Base-by-base conservation (phyloP, 2,797 vertebrate genomes). In the Sibirionetta formosa region DNA sequence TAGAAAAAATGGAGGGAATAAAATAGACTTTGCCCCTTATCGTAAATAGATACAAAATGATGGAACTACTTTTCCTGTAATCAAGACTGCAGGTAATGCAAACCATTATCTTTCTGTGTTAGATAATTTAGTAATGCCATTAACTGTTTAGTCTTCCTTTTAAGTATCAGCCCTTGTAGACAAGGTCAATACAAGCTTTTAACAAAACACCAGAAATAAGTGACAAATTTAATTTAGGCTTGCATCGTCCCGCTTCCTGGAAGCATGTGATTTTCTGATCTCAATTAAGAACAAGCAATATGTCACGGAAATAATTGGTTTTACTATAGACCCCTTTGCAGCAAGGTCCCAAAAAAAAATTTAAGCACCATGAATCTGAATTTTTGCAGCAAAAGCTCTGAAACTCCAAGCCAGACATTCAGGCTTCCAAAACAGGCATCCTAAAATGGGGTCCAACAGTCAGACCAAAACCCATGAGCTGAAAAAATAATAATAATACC, bases 121-220 rank as follows among this genome's bases (percentile, higher is more conserved):
- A 93, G 58, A 44, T 88, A 94, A 88, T 88, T 86, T 60, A 86
- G 82, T 75, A 95, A 79, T 76, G 23, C 20, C 83, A 84, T 93
- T 95, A 92, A 85, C 48, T 82, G 27, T 72, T 95, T 76, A 14
- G 26, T 58, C 79, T 93, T 86, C 63, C 42, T 61, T 91, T 86
- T 92, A 79, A 88, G 73, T 69, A 76, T 51, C 73, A 87, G 56
- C 58, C 53, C 56, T 77, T 51, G 35, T 20, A 73, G 23, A 82
- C 63, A 81, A 91, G 82, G 84, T 73, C 75, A 96, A 80, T 91
- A 85, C 5, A 93, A 84, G 93, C 88, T 93, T 96, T 97, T 94
- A 95, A 65, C 58, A 44, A 80, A 72, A 79, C 69, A 66, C 42
- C 69, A 48, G 63, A 86, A 91, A 80, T 51, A 82, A 92, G 91